A percentile compares a stretch with the other conserved stretches of the same genome.
Evolutionary conservation across 2,888 invertebrate species (phyloP).

Genomic region (Xestobium rufovillosum): DNA sequence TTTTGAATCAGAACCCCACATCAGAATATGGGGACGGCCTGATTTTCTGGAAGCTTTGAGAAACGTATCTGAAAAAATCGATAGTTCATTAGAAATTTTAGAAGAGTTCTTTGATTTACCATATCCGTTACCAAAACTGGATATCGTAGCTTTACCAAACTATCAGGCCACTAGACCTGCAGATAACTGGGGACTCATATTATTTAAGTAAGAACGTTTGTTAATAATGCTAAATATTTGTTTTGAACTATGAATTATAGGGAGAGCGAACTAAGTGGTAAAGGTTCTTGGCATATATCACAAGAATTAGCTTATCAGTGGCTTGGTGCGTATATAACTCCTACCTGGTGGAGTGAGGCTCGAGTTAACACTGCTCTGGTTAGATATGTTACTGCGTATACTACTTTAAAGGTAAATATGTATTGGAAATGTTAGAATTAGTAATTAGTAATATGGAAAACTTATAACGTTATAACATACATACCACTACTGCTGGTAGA

Average conservation of each 20-base stretch:
- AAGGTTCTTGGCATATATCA: slow-evolving; percentile 57
- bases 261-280: slow-evolving; percentile 63
- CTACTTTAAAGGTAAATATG: slow-evolving; percentile 56
- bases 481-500: no score
- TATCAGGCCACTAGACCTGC: slow-evolving; percentile 64
- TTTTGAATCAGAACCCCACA: no score
- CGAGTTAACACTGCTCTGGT: slow-evolving; percentile 70
- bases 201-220: slow-evolving; percentile 58
- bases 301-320: slow-evolving; percentile 75
- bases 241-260: slow-evolving; percentile 42
- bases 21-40: slow-evolving; percentile 57
- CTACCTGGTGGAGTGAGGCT: slow-evolving; percentile 70
- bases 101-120: slow-evolving; percentile 58
- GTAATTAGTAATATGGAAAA: slow-evolving; percentile 3
- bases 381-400: slow-evolving; percentile 65
- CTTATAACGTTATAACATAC: not conserved
- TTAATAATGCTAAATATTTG: not conserved
- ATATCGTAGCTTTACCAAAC: slow-evolving; percentile 66
- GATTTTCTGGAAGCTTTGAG: slow-evolving; percentile 54
- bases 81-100: slow-evolving; percentile 51
- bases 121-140: slow-evolving; percentile 59
- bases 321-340: slow-evolving; percentile 68
- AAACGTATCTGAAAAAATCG: slow-evolving; percentile 53
- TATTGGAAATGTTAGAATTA: slow-evolving; percentile 2
- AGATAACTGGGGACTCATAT: slow-evolving; percentile 72